Evolutionary conservation across 2,113 vertebrate species (phyloP).

Genomic region (Pseudorasbora parva): DNA sequence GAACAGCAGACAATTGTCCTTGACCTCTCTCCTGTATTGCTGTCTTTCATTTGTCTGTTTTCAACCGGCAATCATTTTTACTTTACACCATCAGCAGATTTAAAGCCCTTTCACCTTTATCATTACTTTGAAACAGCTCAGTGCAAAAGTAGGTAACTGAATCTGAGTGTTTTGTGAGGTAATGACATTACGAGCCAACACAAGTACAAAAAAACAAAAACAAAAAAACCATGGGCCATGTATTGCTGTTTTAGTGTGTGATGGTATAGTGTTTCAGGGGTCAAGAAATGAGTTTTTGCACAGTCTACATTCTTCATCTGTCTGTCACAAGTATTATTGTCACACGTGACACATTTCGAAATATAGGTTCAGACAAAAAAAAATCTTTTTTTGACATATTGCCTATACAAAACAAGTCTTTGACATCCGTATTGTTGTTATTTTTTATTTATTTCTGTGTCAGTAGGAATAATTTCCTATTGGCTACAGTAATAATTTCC

Average conservation of each 20-base stretch:
- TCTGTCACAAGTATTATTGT: not conserved
- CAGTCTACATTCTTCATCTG: not conserved
- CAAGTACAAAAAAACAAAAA: no score
- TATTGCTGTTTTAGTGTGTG: not conserved
- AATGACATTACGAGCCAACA: not conserved
- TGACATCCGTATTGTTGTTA: not conserved
- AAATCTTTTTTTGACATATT: not conserved
- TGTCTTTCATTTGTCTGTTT: slow-evolving; percentile 15
- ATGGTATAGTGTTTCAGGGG: not conserved
- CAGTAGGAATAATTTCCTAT: no score
- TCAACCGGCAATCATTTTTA: not conserved
- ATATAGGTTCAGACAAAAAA: not conserved
- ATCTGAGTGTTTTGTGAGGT: slow-evolving; percentile 35
- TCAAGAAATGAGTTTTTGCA: not conserved
- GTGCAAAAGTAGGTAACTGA: slow-evolving; percentile 18
- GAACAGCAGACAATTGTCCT: slow-evolving; percentile 8
- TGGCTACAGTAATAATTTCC: no score
- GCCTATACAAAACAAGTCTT: not conserved
- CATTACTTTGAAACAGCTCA: slow-evolving; percentile 28
- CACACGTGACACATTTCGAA: not conserved
- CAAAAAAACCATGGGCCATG: not conserved
- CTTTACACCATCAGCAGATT: slow-evolving; percentile 30
- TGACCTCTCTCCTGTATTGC: not conserved
- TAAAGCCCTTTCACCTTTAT: not conserved
- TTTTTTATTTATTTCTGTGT: no score